Evolutionary conservation across 2,797 vertebrate species (phyloP), one percentile per base, ranked within the genome.

Genomic region (Molossus alvarezi): DNA sequence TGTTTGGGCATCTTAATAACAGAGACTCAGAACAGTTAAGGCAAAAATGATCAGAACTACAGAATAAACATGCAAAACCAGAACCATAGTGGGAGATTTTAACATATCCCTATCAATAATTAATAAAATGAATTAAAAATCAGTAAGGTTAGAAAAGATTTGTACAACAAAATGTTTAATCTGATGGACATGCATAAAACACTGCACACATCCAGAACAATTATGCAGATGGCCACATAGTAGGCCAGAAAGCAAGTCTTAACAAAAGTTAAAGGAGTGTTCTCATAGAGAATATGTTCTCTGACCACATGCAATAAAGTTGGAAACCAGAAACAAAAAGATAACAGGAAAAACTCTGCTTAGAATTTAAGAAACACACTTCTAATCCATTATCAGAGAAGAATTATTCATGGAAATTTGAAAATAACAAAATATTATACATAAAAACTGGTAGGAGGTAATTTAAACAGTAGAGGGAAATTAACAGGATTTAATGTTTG

Each of bases 351-450:
- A 86, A 90, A 51, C 1, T 48, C 57, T 25, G 18, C 20, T 89
- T 37, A 29, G 55, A 90, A 73, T 90, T 65, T 80, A 51, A 90
- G 73, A 90, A 90, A 90, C 37, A 60, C 14, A 90, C 6, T 79
- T 72, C 37, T 86, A 57, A 86, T 72, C 33, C 25, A 58, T 64
- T 80, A 57, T 41, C 41, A 83, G 45, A 77, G 9, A 75, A 55
- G 23, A 83, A 92, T 29, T 84, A 81, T 80, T 81, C 27, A 60
- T 69, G 33, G 45, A 89, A 88, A 90, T 55, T 75, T 65, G 45
- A 69, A 95, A 81, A 69, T 75, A 65, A 58, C 37, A 92, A 87
- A 71, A 60, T 15, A 55, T 23, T 73, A 96, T 45, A 87, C 53
- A 62, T 23, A 71, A 81, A 95, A 77, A 82, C 21, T 14, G 8